phyloP scores from a whole-genome alignment of 2,113 vertebrate genomes.

The Chlorodrepanis virens region DNA sequence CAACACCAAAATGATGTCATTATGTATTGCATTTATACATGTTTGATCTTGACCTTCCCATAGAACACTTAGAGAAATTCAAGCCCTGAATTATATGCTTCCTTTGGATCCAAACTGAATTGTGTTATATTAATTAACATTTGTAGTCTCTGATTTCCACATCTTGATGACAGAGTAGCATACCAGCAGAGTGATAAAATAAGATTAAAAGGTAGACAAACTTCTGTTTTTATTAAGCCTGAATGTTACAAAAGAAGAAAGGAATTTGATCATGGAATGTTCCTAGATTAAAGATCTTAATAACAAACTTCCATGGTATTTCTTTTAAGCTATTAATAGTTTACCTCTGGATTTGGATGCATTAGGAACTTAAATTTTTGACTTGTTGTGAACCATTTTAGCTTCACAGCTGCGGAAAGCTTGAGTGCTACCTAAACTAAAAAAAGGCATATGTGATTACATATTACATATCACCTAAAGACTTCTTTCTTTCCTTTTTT shows the following conservation, averaged over 20 bases:
- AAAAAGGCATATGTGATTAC: background rate
- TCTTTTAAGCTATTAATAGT: background rate
- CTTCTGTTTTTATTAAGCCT: constrained; percentile 31
- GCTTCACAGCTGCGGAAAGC: background rate
- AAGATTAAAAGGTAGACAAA: constrained; percentile 54
- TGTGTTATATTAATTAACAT: constrained; percentile 55
- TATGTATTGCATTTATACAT: background rate
- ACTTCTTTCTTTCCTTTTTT: background rate
- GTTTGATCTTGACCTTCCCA: constrained; percentile 41
- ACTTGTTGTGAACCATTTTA: background rate
- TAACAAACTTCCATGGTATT: background rate
- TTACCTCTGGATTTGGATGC: background rate
- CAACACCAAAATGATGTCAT: background rate
- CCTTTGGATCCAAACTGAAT: background rate
- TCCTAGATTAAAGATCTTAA: background rate
- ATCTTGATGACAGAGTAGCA: constrained; percentile 49
- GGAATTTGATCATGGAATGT: constrained; percentile 19
- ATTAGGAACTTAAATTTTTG: background rate
- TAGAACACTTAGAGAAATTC: background rate
- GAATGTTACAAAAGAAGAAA: constrained; percentile 22
- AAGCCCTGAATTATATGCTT: background rate
- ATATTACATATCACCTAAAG: background rate
- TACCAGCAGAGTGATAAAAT: constrained; percentile 42
- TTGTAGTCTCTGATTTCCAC: constrained; percentile 21
- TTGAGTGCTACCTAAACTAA: background rate